Conservation (phyloP, 2,888 invertebrate genomes). For the Scaptomyza flava region DNA sequence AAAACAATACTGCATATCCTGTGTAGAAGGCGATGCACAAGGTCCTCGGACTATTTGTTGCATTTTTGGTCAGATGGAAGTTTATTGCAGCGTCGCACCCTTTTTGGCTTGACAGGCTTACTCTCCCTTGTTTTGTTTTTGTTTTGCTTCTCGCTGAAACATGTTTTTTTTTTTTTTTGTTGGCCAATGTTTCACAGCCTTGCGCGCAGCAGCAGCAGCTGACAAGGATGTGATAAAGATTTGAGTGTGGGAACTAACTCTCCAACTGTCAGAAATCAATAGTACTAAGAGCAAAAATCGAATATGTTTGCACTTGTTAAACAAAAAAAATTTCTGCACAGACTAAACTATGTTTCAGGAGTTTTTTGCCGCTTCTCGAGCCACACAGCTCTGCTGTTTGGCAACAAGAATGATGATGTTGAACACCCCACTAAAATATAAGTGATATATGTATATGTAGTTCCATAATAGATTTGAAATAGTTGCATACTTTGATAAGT, state of each 20-base stretch:
- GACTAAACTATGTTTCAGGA: no score
- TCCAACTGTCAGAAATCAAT: slow-evolving; percentile 68
- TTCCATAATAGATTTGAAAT: no score
- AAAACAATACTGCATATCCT: slow-evolving; percentile 49
- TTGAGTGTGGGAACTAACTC: slow-evolving; percentile 60
- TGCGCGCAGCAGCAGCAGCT: slow-evolving; percentile 55
- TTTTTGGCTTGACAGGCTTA: slow-evolving; percentile 47
- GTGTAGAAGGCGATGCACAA: slow-evolving; percentile 50
- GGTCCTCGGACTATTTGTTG: slow-evolving; percentile 64
- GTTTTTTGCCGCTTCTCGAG: no score
- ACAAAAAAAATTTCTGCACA: no score
- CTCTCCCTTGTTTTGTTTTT: slow-evolving; percentile 38
- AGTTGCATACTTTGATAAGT: no score
- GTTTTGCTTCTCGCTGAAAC: slow-evolving; percentile 32
- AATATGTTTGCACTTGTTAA: no score
- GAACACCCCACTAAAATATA: no score
- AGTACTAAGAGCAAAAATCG: slow-evolving; percentile 56
- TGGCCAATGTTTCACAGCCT: slow-evolving; percentile 73
- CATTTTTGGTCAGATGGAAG: slow-evolving; percentile 75
- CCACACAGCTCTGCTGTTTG: no score
- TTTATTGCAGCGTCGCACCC: slow-evolving; percentile 75
- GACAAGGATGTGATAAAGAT: slow-evolving; percentile 41
- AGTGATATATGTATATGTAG: no score
- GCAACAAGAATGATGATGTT: no score
- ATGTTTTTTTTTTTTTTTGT: slow-evolving; percentile 48